phyloP scores from a whole-genome alignment of 2,888 invertebrate genomes.

The Zootermopsis nevadensis region DNA sequence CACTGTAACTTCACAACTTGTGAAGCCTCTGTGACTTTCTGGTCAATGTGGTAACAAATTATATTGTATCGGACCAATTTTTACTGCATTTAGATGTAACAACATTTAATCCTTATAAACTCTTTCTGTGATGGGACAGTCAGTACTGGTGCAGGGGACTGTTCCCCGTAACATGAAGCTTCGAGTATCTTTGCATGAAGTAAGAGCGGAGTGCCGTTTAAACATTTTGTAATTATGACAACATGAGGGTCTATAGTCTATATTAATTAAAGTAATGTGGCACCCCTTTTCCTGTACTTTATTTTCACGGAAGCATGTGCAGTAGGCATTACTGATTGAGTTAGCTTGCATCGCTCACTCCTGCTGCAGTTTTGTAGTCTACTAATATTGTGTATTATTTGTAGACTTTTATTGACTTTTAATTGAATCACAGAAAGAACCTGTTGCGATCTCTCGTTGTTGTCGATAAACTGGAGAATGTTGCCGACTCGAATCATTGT shows the following conservation, averaged over 20 bases:
- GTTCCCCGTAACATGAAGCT: not conserved
- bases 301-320: slow-evolving; percentile 46
- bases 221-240: not conserved
- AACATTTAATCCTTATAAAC: slow-evolving; percentile 10
- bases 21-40: not conserved
- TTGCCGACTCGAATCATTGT: slow-evolving; percentile 39
- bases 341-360: slow-evolving; percentile 51
- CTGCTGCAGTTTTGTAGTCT: slow-evolving; percentile 48
- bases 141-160: slow-evolving; percentile 17
- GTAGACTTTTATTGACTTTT: slow-evolving; percentile 49
- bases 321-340: slow-evolving; percentile 47
- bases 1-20: not conserved
- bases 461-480: slow-evolving; percentile 37
- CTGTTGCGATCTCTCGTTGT: slow-evolving; percentile 37
- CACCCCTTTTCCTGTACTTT: slow-evolving; percentile 23
- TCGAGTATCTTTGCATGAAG: slow-evolving; percentile 22
- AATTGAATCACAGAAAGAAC: slow-evolving; percentile 51
- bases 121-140: slow-evolving; percentile 36
- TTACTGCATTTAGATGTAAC: slow-evolving; percentile 36
- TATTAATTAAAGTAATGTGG: not conserved
- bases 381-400: slow-evolving; percentile 50
- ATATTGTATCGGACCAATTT: slow-evolving; percentile 32
- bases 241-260: no score
- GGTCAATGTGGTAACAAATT: slow-evolving; percentile 20
- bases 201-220: slow-evolving; percentile 23